These are phyloP conservation scores for Sapajus apella DNA, from an alignment of 2,113 vertebrate species.

Conservation along the genomic window DNA sequence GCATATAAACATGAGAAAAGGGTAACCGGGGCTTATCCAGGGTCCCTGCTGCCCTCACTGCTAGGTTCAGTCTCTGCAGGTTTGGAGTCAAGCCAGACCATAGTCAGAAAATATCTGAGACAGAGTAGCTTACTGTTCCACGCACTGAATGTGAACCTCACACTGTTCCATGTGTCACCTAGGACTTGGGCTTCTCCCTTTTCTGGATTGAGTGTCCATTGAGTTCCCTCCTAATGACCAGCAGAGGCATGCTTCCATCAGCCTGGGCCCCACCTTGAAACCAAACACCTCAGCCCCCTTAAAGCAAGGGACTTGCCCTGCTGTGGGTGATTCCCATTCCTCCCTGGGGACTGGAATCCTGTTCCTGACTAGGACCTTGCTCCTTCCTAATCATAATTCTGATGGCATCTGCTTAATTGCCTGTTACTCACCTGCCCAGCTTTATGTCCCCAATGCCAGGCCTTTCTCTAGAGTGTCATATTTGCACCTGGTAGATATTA, in stretches of 20 bases:
- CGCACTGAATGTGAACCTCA: neutral
- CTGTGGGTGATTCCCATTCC: neutral
- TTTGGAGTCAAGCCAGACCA: neutral
- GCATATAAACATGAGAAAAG: neutral
- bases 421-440: neutral
- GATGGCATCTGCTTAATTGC: neutral
- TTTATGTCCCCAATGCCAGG: neutral
- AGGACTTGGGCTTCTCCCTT: neutral
- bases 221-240: neutral
- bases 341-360: neutral
- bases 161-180: neutral
- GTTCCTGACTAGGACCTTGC: neutral
- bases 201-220: neutral
- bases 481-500: neutral
- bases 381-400: neutral
- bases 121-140: neutral
- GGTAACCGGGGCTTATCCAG: neutral
- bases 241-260: too few relatives aligned
- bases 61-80: neutral
- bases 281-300: fast-evolving
- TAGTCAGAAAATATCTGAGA: neutral
- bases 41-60: neutral
- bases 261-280: neutral
- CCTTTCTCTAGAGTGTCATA: neutral
- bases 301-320: fast-evolving